These are phyloP conservation scores for Ptilonorhynchus violaceus DNA, from an alignment of 2,113 vertebrate genomes.

Conservation along the genomic window DNA sequence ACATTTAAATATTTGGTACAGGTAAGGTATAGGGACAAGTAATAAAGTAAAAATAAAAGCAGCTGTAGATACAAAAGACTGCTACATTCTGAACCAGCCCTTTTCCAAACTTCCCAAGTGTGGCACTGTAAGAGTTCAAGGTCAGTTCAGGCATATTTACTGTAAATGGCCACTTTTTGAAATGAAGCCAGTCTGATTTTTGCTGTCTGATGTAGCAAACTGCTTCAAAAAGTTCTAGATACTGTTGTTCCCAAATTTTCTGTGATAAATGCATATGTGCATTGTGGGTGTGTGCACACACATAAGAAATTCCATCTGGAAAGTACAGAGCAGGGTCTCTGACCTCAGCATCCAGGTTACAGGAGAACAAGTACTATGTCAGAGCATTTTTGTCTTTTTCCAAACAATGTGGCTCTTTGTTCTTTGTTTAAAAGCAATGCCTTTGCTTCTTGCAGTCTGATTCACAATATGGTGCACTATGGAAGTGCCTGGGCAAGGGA, in stretches of 20 bases:
- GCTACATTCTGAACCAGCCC: background rate
- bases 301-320: background rate
- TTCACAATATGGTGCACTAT: background rate
- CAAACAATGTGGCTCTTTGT: background rate
- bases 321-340: background rate
- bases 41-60: background rate
- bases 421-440: background rate
- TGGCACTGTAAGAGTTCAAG: background rate
- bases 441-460: slow-evolving; percentile 3
- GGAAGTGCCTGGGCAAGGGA: slow-evolving; percentile 10
- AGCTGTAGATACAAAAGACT: background rate
- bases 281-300: background rate
- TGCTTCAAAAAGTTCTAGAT: background rate
- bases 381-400: background rate
- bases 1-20: background rate
- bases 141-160: background rate
- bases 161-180: background rate
- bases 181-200: background rate
- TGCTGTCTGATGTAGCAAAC: background rate
- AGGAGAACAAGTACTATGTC: background rate
- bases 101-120: background rate
- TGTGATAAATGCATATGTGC: background rate
- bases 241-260: background rate
- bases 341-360: background rate
- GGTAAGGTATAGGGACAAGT: background rate